Conservation (phyloP, 2,888 invertebrate genomes). For the Aspidapion aeneum region DNA sequence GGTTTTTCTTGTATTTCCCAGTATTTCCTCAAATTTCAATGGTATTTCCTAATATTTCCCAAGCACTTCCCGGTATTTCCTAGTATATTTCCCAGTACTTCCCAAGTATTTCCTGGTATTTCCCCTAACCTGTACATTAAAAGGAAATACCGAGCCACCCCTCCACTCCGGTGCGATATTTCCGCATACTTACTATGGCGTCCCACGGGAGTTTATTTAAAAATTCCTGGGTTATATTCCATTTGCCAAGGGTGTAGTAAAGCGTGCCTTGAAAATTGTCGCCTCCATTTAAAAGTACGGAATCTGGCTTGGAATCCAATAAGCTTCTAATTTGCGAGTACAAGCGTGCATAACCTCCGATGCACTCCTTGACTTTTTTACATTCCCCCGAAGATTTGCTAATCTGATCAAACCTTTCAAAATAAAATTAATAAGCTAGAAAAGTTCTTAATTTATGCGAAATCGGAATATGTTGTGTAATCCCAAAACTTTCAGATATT, state of each 20-base stretch:
- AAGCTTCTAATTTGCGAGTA: slow-evolving; percentile 54
- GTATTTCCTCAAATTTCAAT: too few relatives aligned
- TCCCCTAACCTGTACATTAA: too few relatives aligned
- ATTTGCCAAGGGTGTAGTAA: slow-evolving; percentile 75
- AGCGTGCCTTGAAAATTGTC: slow-evolving; percentile 83
- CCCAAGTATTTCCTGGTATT: too few relatives aligned
- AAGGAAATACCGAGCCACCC: too few relatives aligned
- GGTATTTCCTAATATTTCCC: too few relatives aligned
- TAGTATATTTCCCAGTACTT: too few relatives aligned
- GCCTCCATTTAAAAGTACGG: slow-evolving; percentile 75
- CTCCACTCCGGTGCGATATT: too few relatives aligned
- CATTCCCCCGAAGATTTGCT: slow-evolving; percentile 24
- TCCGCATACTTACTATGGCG: slow-evolving; percentile 57
- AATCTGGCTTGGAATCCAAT: slow-evolving; percentile 47
- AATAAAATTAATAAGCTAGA: background rate
- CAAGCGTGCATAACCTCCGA: slow-evolving; percentile 68
- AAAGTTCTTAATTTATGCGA: too few relatives aligned
- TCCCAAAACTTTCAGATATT: too few relatives aligned
- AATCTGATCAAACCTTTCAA: slow-evolving; percentile 28
- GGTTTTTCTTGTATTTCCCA: too few relatives aligned
- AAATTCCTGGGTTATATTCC: slow-evolving; percentile 71
- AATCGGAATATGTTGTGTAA: too few relatives aligned
- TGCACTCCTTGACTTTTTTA: slow-evolving; percentile 51
- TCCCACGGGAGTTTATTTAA: slow-evolving; percentile 74
- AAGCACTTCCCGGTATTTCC: too few relatives aligned